These are phyloP conservation scores for Pararge aegeria DNA, from an alignment of 1,140 invertebrate genomes.

Conservation along the genomic window DNA sequence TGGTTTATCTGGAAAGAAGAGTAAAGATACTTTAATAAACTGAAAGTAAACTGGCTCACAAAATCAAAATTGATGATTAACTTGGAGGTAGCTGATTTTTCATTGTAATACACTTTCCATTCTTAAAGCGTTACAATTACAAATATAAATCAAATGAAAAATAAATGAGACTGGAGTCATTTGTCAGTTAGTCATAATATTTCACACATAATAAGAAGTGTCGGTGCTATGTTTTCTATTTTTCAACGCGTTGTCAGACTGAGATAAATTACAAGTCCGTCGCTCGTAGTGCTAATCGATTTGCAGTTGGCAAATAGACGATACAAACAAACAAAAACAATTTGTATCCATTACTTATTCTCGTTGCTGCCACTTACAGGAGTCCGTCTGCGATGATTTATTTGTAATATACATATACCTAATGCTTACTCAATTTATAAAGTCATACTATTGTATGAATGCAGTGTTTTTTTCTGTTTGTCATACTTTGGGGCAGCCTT, in stretches of 20 bases:
- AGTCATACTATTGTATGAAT: no score
- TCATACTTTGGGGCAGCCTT: no score
- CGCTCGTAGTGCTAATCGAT: constrained; percentile 20
- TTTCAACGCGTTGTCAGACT: constrained; percentile 21
- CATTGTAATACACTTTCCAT: no score
- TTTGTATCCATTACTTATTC: constrained; percentile 18
- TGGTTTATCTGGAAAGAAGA: constrained; percentile 53
- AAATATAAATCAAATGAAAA: constrained; percentile 1
- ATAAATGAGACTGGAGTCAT: constrained; percentile 8
- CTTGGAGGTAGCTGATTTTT: no score
- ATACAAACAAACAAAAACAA: constrained; percentile 18
- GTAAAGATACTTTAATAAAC: not conserved
- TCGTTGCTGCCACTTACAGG: not conserved
- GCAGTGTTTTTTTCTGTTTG: no score
- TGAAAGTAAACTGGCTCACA: no score
- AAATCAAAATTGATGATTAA: no score
- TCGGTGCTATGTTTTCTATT: constrained; percentile 8
- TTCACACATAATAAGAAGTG: constrained; percentile 11
- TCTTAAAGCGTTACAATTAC: not conserved
- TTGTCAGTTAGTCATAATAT: constrained; percentile 20
- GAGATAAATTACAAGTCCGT: constrained; percentile 19
- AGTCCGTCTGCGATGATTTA: constrained; percentile 10
- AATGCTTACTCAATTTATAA: not conserved
- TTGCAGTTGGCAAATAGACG: constrained; percentile 11
- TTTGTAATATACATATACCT: constrained; percentile 1